phyloP scores from a whole-genome alignment of 1,140 invertebrate genomes.

The Microplitis demolitor region DNA sequence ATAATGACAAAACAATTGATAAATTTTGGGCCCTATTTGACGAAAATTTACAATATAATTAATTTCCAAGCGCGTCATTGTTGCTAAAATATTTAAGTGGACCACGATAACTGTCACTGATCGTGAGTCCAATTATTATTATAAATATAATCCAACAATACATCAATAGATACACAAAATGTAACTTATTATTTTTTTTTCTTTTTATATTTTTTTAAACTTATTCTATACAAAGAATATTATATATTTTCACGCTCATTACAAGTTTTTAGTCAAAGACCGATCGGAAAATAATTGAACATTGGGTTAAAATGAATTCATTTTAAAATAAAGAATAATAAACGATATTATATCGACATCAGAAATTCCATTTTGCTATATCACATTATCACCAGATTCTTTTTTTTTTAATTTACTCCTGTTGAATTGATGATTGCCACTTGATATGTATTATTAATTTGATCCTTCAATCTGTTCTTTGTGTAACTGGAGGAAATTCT shows the following conservation, averaged over 20 bases:
- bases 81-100: conserved; percentile 10
- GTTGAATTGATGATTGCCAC: conserved; percentile 3
- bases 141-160: conserved; percentile 14
- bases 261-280: background rate
- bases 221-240: background rate
- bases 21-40: background rate
- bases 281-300: background rate
- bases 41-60: conserved; percentile 19
- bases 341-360: background rate
- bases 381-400: background rate
- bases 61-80: conserved; percentile 18
- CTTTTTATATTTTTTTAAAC: background rate
- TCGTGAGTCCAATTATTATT: conserved; percentile 19
- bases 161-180: conserved; percentile 27
- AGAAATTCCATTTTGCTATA: background rate
- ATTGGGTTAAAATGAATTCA: background rate
- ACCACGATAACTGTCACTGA: conserved; percentile 25
- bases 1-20: background rate
- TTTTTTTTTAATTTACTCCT: conserved; percentile 5
- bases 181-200: conserved; percentile 22
- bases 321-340: background rate
- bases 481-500: conserved; percentile 82
- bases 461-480: conserved; percentile 66
- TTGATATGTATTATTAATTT: conserved; percentile 26
- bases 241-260: too few relatives aligned